These are phyloP conservation scores for Palythoa heliodiscus DNA, from an alignment of 92 coral and sea anemone species.

Conservation along the genomic window DNA sequence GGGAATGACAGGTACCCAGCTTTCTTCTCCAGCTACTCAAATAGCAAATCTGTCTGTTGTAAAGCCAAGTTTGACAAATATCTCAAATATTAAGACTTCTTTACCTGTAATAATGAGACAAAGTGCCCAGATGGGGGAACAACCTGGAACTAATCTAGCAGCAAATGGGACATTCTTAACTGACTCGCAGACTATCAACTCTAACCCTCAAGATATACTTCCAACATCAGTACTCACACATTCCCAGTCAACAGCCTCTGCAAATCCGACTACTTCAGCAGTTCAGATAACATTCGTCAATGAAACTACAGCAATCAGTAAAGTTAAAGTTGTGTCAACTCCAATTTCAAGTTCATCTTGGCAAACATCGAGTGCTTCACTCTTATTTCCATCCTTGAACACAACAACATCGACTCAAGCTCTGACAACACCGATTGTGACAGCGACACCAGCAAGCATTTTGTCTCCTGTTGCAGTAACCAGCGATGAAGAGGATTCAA, in stretches of 20 bases:
- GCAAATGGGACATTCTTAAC: slow-evolving; percentile 11
- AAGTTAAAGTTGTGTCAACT: slow-evolving; percentile 29
- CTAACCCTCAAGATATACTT: not conserved
- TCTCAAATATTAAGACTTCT: not conserved
- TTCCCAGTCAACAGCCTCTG: not conserved
- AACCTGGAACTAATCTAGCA: not conserved
- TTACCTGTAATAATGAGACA: not conserved
- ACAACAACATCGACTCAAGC: slow-evolving; percentile 38
- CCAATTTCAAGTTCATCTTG: slow-evolving; percentile 19
- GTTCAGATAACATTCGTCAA: slow-evolving; percentile 37
- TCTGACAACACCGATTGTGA: slow-evolving; percentile 34
- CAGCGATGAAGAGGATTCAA: slow-evolving; percentile 36
- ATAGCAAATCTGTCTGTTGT: not conserved
- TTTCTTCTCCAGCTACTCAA: slow-evolving; percentile 6
- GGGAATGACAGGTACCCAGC: not conserved
- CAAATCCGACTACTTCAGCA: not conserved
- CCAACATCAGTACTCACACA: not conserved
- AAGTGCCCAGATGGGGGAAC: slow-evolving; percentile 8
- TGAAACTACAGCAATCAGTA: slow-evolving; percentile 43
- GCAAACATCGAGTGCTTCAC: slow-evolving; percentile 2
- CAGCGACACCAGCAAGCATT: slow-evolving; percentile 9
- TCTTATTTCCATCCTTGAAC: slow-evolving; percentile 18
- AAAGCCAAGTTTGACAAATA: not conserved
- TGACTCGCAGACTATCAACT: not conserved
- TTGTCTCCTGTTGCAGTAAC: not conserved